Evolutionary conservation across 2,113 vertebrate species (phyloP), one percentile per base, ranked within the genome.

Genomic region (Rhinoderma darwinii): DNA sequence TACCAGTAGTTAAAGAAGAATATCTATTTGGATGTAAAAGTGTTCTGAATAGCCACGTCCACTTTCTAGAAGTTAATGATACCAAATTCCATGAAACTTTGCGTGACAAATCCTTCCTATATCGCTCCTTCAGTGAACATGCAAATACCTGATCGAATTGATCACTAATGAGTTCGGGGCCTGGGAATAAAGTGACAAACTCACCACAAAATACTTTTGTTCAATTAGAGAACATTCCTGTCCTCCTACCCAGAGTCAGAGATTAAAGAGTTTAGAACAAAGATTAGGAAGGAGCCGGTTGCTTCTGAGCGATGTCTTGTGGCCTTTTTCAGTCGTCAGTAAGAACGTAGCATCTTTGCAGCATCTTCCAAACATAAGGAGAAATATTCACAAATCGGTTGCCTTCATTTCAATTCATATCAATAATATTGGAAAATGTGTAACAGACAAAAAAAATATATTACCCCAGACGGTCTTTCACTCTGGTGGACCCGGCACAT

Each of bases 201-300:
- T 32, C 15, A 25, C 80, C 39, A 83, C 41, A 51, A 37, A 50
- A 72, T 72, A 44, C 59, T 72, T 47, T 32, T 44, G 22, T 15
- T 68, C 63, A 32, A 66, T 83, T 70, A 35, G 41, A 44, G 18
- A 68, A 83, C 61, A 83, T 83, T 83, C 81, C 63, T 44, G 30
- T 74, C 82, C 56, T 74, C 82, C 32, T 37, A 56, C 68, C 50
- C 15, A n/a, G 44, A 61, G 37, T 39, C 25, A n/a, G 50, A 68
- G 82, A 70, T 73, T 39, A 80, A 61, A 61, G 78, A 20, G 32
- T 59, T 61, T 80, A 80, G 37, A 20, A n/a, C 22, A 2, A 35
- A 61, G 78, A 80, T 80, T 43, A 80, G 37, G 25, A 41, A 41
- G 51, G 54, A 80, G 32, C 2, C 11, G 1, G 54, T 56, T 27